Conservation (phyloP, 2,797 vertebrate species). For the Pristis pectinata region DNA sequence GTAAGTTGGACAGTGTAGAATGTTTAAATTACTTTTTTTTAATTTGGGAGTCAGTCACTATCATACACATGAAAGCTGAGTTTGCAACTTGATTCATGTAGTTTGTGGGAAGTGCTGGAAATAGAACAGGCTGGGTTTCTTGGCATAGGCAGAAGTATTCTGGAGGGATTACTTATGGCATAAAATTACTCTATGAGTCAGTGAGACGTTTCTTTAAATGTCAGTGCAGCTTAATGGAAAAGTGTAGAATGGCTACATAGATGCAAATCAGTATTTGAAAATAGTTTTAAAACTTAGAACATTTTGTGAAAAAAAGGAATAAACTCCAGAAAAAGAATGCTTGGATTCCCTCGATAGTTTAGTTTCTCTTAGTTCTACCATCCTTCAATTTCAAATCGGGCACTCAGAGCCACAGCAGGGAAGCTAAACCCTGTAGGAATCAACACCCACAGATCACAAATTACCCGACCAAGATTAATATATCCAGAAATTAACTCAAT, state of each 20-base stretch:
- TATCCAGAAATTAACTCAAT: neutral
- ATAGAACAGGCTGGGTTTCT: conserved; percentile 10
- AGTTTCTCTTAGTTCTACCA: neutral
- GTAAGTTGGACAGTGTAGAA: neutral
- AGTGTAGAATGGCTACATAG: neutral
- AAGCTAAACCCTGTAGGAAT: neutral
- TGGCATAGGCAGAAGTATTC: conserved; percentile 1
- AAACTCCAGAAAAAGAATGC: neutral
- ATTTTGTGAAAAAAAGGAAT: neutral
- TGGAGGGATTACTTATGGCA: neutral
- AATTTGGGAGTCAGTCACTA: neutral
- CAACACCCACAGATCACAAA: neutral
- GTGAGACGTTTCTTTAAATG: conserved; percentile 22
- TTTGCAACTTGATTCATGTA: neutral
- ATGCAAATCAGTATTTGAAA: neutral
- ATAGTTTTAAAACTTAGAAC: neutral
- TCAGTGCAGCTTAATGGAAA: neutral
- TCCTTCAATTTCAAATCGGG: neutral
- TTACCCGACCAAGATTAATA: neutral
- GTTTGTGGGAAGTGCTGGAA: conserved; percentile 9
- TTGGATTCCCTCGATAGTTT: neutral
- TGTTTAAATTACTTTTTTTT: neutral
- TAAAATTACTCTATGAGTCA: conserved; percentile 24
- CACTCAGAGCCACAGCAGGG: neutral
- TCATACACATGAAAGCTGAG: neutral